Conservation (phyloP, 2,113 vertebrate species). For the Harpagus bidentatus region DNA sequence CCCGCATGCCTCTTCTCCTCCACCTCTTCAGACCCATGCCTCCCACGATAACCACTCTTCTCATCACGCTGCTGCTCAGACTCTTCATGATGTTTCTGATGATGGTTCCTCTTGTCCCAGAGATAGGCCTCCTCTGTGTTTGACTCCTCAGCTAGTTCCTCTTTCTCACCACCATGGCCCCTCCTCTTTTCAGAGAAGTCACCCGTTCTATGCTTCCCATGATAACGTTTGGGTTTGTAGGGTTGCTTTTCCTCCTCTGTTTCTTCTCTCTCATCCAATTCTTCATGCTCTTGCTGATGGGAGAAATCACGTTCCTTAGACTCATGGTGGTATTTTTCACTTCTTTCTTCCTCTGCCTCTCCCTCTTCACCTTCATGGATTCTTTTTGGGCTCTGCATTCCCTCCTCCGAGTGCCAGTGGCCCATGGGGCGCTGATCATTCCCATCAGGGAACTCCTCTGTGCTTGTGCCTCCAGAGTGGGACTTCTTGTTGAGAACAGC, state of each 20-base stretch:
- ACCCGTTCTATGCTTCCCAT: conserved; percentile 6
- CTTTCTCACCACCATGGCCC: neutral
- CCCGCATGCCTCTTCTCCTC: conserved; percentile 19
- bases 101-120: conserved; percentile 43
- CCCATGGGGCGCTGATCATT: neutral
- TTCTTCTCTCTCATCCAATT: conserved; percentile 64
- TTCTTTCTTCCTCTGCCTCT: conserved; percentile 21
- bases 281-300: conserved; percentile 32
- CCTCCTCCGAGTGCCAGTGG: conserved; percentile 18
- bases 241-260: conserved; percentile 47
- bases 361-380: conserved; percentile 17
- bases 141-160: neutral
- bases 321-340: conserved; percentile 10
- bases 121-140: neutral
- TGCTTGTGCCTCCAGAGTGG: neutral
- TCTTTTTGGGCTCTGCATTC: conserved; percentile 43
- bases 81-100: neutral
- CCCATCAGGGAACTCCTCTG: neutral
- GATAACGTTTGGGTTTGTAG: conserved; percentile 1
- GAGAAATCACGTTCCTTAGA: neutral
- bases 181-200: conserved; percentile 50
- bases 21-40: neutral
- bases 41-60: neutral
- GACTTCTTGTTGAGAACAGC: conserved; percentile 35
- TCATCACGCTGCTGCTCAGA: conserved; percentile 41